A percentile compares a stretch with the other conserved stretches of the same genome.
phyloP scores from a whole-genome alignment of 2,113 vertebrate species.

The Chloebia gouldiae region DNA sequence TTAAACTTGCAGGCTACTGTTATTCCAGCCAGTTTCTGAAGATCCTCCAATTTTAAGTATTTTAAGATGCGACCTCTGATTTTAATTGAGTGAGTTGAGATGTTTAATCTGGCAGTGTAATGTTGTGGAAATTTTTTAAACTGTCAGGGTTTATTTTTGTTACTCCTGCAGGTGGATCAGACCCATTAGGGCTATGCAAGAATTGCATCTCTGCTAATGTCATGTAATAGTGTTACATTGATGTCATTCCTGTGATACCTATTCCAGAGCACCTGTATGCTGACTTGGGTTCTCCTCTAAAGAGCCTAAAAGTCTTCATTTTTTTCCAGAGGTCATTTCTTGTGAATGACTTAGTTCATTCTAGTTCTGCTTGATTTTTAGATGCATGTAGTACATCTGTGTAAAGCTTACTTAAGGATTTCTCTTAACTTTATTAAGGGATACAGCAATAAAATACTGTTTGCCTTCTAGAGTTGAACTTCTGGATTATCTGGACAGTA shows the following conservation, averaged over 20 bases:
- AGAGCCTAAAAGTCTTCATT: neutral
- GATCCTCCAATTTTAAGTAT: neutral
- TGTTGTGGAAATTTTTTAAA: neutral
- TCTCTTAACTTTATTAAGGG: neutral
- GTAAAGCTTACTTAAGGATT: neutral
- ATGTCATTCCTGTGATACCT: neutral
- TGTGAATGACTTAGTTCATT: neutral
- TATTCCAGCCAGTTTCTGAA: neutral
- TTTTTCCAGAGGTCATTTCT: neutral
- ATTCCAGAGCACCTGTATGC: neutral
- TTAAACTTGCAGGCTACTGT: neutral
- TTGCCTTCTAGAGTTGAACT: constrained; percentile 85
- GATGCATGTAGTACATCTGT: neutral
- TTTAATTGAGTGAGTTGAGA: neutral
- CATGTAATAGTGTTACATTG: neutral
- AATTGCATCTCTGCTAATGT: neutral
- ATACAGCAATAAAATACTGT: neutral
- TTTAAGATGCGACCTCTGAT: neutral
- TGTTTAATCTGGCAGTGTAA: neutral
- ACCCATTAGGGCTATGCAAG: neutral
- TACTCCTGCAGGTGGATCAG: neutral
- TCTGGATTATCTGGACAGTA: constrained; percentile 97
- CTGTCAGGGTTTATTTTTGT: neutral
- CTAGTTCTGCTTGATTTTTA: neutral
- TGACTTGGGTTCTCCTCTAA: neutral